A percentile compares a stretch with the other conserved stretches of the same genome.
Evolutionary conservation across 2,888 invertebrate species (phyloP).

Genomic region (Drosophila eohydei): DNA sequence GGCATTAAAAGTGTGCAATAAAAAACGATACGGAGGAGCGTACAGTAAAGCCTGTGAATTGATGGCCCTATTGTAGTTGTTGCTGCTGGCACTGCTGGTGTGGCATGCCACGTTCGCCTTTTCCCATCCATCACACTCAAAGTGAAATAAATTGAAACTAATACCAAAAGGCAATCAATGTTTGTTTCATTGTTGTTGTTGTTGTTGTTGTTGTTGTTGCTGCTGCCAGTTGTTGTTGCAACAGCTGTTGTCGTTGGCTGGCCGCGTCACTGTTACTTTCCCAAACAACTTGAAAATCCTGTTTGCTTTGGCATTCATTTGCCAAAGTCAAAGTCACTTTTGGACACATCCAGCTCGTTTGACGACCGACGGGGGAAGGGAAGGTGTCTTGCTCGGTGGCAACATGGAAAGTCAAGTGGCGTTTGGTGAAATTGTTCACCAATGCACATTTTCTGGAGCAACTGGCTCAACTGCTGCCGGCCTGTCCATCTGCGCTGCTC

Average conservation of each 20-base stretch:
- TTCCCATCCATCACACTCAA: constrained; percentile 79
- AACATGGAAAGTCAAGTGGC: constrained; percentile 56
- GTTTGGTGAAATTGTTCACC: constrained; percentile 43
- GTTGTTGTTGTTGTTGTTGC: constrained; percentile 12
- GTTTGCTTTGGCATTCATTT: constrained; percentile 61
- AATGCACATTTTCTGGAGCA: constrained; percentile 39
- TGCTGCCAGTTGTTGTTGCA: constrained; percentile 26
- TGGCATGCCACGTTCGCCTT: constrained; percentile 56
- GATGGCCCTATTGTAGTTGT: constrained; percentile 52
- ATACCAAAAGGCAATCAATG: constrained; percentile 79
- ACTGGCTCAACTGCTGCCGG: constrained; percentile 19
- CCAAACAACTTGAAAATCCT: constrained; percentile 70
- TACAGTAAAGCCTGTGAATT: constrained; percentile 51
- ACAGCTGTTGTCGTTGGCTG: constrained; percentile 45
- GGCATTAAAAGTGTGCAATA: constrained; percentile 69
- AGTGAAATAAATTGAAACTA: constrained; percentile 80
- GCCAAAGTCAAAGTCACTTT: constrained; percentile 54
- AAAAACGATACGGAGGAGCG: constrained; percentile 20
- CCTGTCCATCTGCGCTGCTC: constrained; percentile 21
- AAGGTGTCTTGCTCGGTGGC: neutral
- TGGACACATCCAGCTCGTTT: constrained; percentile 5
- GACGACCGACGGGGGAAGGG: neutral
- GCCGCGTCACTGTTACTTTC: constrained; percentile 59
- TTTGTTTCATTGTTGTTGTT: constrained; percentile 40
- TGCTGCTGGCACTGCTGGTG: constrained; percentile 30